A percentile compares a stretch with the other conserved stretches of the same genome.
phyloP scores from a whole-genome alignment of 2,888 invertebrate genomes.

The Oscheius myriophilus region DNA sequence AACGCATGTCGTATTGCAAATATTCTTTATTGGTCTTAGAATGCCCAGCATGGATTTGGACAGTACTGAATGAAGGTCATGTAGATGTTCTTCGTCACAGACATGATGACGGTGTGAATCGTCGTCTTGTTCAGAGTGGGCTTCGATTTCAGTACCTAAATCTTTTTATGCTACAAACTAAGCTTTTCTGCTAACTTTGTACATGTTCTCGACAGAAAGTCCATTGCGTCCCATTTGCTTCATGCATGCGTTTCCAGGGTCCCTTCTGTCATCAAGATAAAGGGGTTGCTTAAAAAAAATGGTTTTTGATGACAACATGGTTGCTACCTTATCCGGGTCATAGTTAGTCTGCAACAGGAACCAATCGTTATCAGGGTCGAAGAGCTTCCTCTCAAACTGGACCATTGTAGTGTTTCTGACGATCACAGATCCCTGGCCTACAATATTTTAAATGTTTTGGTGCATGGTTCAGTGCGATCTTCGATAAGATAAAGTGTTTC shows the following conservation, averaged over 20 bases:
- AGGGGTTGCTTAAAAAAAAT: constrained; percentile 54
- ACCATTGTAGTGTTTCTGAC: constrained; percentile 54
- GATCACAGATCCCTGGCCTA: constrained; percentile 53
- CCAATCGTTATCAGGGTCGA: constrained; percentile 55
- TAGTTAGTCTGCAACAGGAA: constrained; percentile 61
- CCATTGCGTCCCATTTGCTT: constrained; percentile 70
- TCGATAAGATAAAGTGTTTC: background rate
- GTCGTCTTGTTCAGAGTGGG: constrained; percentile 58
- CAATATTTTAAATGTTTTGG: background rate
- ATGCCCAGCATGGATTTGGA: constrained; percentile 58
- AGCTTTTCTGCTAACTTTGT: constrained; percentile 70
- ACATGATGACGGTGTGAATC: constrained; percentile 57
- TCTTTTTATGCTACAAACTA: background rate
- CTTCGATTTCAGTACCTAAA: constrained; percentile 52
- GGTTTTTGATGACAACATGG: background rate
- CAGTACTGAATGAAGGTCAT: constrained; percentile 53
- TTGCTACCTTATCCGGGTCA: constrained; percentile 52
- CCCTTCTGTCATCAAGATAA: constrained; percentile 75
- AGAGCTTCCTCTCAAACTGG: constrained; percentile 48
- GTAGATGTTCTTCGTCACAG: constrained; percentile 48
- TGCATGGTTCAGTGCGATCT: background rate
- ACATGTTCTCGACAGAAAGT: constrained; percentile 70
- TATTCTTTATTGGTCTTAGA: constrained; percentile 54
- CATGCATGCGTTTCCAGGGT: constrained; percentile 74
- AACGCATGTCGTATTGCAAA: too few species aligned